Conservation (phyloP, 1,140 invertebrate species). For the Calosoma granatense region DNA sequence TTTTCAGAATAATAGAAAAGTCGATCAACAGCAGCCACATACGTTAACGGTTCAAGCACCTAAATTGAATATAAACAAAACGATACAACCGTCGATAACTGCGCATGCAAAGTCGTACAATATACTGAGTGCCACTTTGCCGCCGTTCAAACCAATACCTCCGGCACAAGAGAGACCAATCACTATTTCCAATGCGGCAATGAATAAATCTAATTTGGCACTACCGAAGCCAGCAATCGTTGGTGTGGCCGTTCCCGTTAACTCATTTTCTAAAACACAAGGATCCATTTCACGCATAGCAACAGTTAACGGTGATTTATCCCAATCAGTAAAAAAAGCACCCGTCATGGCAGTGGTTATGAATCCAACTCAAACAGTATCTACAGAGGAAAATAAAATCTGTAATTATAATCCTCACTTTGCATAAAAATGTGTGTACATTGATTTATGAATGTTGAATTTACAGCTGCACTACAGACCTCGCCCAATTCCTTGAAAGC, state of each 20-base stretch:
- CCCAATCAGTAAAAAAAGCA: background rate
- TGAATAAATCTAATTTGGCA: no score
- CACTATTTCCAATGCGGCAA: conserved; percentile 31
- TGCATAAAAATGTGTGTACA: no score
- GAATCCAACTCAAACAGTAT: background rate
- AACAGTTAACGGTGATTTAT: conserved; percentile 13
- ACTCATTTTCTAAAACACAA: conserved; percentile 43
- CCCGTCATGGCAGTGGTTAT: background rate
- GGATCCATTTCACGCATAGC: conserved; percentile 28
- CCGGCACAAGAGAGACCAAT: conserved; percentile 44
- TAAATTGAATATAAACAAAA: background rate
- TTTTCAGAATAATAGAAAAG: no score
- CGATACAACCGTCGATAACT: background rate
- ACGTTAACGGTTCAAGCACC: no score
- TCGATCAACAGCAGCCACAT: no score
- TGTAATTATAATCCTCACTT: no score
- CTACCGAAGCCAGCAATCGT: conserved; percentile 24
- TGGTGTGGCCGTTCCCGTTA: conserved; percentile 32
- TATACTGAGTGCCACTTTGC: conserved; percentile 35
- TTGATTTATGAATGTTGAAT: no score
- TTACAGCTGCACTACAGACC: background rate
- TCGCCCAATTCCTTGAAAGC: background rate
- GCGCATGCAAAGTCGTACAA: background rate
- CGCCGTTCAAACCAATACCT: conserved; percentile 66
- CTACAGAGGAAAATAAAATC: background rate